A percentile compares a stretch with the other conserved stretches of the same genome.
Evolutionary conservation across 2,113 vertebrate species (phyloP).

Genomic region (Dicrurus megarhynchus): DNA sequence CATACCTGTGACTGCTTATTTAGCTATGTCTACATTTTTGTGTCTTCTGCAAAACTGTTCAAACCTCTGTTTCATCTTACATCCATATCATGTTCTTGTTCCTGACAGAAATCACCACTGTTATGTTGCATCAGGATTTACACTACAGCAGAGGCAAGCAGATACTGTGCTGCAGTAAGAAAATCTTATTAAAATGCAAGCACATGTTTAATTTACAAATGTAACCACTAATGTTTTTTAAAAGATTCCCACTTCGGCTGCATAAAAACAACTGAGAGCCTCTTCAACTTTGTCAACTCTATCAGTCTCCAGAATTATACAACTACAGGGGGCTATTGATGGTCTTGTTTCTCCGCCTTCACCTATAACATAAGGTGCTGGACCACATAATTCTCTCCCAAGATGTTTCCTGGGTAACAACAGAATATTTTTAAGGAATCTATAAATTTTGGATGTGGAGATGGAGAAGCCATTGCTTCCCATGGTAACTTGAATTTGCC

Average conservation of each 20-base stretch:
- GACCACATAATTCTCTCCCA: background rate
- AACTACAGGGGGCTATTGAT: fast-evolving
- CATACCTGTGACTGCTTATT: background rate
- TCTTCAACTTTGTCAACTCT: background rate
- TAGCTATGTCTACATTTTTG: background rate
- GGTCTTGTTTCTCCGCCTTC: background rate
- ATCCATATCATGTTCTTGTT: background rate
- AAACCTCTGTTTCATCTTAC: background rate
- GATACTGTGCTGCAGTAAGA: background rate
- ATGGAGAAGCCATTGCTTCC: background rate
- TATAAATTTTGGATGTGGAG: background rate
- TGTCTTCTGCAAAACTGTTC: background rate
- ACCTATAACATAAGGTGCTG: background rate
- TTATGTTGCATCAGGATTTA: background rate
- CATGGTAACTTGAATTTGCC: background rate
- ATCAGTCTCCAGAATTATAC: background rate
- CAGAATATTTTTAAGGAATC: background rate
- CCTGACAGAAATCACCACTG: background rate
- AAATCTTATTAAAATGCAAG: background rate
- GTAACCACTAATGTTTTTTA: background rate
- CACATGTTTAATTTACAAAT: background rate
- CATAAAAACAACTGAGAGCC: background rate
- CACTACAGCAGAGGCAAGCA: background rate
- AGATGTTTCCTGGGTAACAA: background rate
- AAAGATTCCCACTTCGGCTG: background rate